Evolutionary conservation across 2,113 vertebrate species (phyloP).

Genomic region (Chaetodon auriga): DNA sequence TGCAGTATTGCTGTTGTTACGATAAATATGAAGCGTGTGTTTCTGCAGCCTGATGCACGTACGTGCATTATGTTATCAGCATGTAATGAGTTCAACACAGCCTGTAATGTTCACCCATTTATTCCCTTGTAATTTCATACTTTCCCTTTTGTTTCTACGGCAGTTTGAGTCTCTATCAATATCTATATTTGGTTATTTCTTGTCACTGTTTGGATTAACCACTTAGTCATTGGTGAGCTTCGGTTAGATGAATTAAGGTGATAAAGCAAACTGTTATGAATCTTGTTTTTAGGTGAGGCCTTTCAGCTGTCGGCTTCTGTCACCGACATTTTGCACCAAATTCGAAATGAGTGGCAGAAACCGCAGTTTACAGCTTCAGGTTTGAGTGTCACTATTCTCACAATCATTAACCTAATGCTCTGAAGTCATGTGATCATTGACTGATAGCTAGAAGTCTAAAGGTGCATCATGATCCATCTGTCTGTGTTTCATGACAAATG

Average conservation of each 20-base stretch:
- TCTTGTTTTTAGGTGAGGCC: not conserved
- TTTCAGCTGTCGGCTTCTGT: not conserved
- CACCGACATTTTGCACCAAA: not conserved
- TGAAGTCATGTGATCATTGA: not conserved
- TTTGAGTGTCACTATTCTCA: not conserved
- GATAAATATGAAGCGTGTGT: not conserved
- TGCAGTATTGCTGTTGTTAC: too few relatives aligned
- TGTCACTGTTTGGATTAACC: not conserved
- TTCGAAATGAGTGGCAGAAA: not conserved
- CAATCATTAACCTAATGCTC: not conserved
- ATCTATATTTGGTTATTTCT: not conserved
- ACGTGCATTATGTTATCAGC: not conserved
- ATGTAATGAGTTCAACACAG: not conserved
- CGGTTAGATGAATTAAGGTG: not conserved
- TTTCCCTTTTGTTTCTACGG: not conserved
- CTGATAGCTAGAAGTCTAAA: not conserved
- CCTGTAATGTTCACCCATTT: not conserved
- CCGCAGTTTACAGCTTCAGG: not conserved
- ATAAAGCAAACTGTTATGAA: not conserved
- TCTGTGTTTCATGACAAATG: not conserved
- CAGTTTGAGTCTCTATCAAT: not conserved
- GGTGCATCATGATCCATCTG: not conserved
- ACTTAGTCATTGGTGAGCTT: not conserved
- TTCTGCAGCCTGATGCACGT: not conserved
- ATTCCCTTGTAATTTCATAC: not conserved